Evolutionary conservation across 1,140 invertebrate genomes (phyloP).

Genomic region (Aphis gossypii): DNA sequence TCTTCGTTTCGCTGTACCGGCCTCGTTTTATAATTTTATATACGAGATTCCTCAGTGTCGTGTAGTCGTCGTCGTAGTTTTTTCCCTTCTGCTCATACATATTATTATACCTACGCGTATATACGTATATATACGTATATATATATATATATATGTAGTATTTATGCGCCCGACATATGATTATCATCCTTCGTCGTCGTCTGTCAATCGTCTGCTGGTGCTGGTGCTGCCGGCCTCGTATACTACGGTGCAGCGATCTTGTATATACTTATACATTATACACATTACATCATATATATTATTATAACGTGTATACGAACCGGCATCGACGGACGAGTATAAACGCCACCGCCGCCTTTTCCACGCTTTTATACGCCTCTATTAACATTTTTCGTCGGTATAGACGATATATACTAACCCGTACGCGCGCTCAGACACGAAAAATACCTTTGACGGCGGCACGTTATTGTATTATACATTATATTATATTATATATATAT

Average conservation of each 20-base stretch:
- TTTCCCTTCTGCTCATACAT: constrained; percentile 30
- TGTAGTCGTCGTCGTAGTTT: constrained; percentile 29
- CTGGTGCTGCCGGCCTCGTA: constrained; percentile 9
- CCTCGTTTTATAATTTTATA: constrained; percentile 29
- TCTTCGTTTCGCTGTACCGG: constrained; percentile 21
- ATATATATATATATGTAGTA: constrained; percentile 14
- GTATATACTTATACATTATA: neutral
- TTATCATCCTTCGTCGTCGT: constrained; percentile 47
- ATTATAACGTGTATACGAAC: neutral
- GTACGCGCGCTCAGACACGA: constrained; percentile 16
- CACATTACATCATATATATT: constrained; percentile 19
- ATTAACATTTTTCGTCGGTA: constrained; percentile 54
- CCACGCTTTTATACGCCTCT: constrained; percentile 41
- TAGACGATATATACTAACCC: neutral
- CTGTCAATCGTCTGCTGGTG: constrained; percentile 38
- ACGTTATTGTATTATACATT: constrained; percentile 22
- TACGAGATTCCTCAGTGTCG: constrained; percentile 53
- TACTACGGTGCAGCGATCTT: neutral
- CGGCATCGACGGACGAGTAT: constrained; percentile 23
- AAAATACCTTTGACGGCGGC: constrained; percentile 54
- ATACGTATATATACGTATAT: neutral
- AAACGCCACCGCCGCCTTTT: constrained; percentile 31
- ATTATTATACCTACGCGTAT: neutral
- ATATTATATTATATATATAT: neutral
- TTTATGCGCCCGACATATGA: constrained; percentile 55